Conservation (phyloP, 2,797 vertebrate species). For the Xiphophorus birchmanni region DNA sequence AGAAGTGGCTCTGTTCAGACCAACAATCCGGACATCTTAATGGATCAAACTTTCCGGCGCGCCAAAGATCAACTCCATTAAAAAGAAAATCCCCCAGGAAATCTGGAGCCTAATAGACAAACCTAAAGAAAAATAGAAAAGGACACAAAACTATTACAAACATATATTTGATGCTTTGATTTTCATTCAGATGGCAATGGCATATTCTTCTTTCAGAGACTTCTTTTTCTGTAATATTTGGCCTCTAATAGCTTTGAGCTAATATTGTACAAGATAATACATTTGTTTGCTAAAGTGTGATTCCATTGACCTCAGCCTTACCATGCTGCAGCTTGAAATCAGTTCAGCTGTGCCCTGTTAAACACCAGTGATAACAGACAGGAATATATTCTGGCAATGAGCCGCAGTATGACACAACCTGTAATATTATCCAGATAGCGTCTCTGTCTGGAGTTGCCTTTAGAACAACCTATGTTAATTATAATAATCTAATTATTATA, state of each 20-base stretch:
- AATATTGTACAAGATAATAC: conserved; percentile 4
- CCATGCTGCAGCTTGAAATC: conserved; percentile 20
- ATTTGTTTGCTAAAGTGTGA: conserved; percentile 9
- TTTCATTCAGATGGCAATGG: not conserved
- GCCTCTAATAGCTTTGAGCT: not conserved
- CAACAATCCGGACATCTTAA: conserved; percentile 27
- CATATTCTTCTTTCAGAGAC: not conserved
- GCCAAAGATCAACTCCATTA: conserved; percentile 18
- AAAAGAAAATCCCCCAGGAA: conserved; percentile 13
- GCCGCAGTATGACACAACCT: conserved; percentile 21
- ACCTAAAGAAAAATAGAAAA: conserved; percentile 27
- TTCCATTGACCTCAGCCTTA: not conserved
- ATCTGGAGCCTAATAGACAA: conserved; percentile 25
- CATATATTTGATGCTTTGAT: not conserved
- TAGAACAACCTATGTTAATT: conserved; percentile 41
- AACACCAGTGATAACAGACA: conserved; percentile 32
- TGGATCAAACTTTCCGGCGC: conserved; percentile 29
- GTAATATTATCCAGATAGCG: conserved; percentile 48
- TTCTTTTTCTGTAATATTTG: not conserved
- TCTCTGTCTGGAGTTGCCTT: conserved; percentile 25
- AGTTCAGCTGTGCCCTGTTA: conserved; percentile 16
- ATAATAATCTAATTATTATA: conserved; percentile 51
- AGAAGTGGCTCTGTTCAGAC: conserved; percentile 21
- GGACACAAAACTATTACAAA: conserved; percentile 20
- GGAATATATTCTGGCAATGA: conserved; percentile 35